These are phyloP conservation scores for Rhimphoctona megacephalus DNA, from an alignment of 2,888 invertebrate genomes.

Conservation along the genomic window DNA sequence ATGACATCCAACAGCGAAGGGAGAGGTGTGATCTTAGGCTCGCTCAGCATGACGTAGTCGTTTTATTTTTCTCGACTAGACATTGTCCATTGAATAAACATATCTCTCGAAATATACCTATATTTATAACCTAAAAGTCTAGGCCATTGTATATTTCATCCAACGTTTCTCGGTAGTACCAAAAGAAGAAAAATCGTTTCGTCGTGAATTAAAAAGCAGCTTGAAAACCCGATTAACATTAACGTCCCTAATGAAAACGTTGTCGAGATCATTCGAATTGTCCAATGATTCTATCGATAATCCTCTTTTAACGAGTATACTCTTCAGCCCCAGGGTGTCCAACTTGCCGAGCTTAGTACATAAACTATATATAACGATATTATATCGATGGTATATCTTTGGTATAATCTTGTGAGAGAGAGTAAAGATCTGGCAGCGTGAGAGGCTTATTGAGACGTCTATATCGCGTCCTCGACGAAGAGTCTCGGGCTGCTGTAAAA, in stretches of 20 bases:
- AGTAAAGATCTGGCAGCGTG: slow-evolving; percentile 42
- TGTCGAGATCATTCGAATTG: slow-evolving; percentile 31
- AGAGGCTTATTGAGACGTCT: slow-evolving; percentile 64
- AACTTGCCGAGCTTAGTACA: slow-evolving; percentile 14
- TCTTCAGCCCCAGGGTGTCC: slow-evolving; percentile 9
- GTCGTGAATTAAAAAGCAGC: slow-evolving; percentile 23
- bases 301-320: slow-evolving; percentile 53
- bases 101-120: no score
- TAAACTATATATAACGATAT: slow-evolving; percentile 39
- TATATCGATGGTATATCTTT: slow-evolving; percentile 33
- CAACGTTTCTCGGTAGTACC: not conserved
- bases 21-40: no score
- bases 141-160: slow-evolving; percentile 56
- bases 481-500: slow-evolving; percentile 32
- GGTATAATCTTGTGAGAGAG: slow-evolving; percentile 43
- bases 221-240: slow-evolving; percentile 22
- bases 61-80: not conserved
- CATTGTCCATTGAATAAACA: no score
- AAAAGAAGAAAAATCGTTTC: slow-evolving; percentile 14
- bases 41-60: slow-evolving; percentile 67
- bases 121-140: not conserved
- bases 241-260: slow-evolving; percentile 44
- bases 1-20: slow-evolving; percentile 78
- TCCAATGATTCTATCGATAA: slow-evolving; percentile 49
- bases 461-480: slow-evolving; percentile 23